Evolutionary conservation across 2,113 vertebrate genomes (phyloP).

Genomic region (Podarcis cretensis): DNA sequence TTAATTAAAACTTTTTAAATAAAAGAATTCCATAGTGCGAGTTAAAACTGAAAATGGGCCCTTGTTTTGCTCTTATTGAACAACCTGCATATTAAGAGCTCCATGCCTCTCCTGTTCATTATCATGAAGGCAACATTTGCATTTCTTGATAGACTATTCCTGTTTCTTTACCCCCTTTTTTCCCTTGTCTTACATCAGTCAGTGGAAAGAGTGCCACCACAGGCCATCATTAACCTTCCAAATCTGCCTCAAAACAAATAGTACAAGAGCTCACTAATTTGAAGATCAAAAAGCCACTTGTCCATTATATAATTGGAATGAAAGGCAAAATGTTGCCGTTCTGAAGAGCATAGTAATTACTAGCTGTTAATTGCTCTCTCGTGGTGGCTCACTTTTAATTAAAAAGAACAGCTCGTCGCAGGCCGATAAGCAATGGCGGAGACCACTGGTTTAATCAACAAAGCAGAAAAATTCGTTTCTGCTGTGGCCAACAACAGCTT

Average conservation of each 20-base stretch:
- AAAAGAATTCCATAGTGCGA: constrained; percentile 74
- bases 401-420: constrained; percentile 97
- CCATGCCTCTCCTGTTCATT: constrained; percentile 80
- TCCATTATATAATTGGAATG: constrained; percentile 99
- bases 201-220: constrained; percentile 88
- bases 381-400: constrained; percentile 99
- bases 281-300: constrained; percentile 99
- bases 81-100: constrained; percentile 77
- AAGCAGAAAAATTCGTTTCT: constrained; percentile 97
- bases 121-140: constrained; percentile 91
- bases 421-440: constrained; percentile 95
- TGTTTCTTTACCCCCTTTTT: constrained; percentile 83
- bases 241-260: constrained; percentile 98
- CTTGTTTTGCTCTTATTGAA: constrained; percentile 78
- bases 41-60: constrained; percentile 72
- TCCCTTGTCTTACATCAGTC: constrained; percentile 87
- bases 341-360: constrained; percentile 99
- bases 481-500: constrained; percentile 89
- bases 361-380: constrained; percentile 99
- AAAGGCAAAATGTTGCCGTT: constrained; percentile 96
- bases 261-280: constrained; percentile 99
- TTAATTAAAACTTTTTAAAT: constrained; percentile 88
- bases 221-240: constrained; percentile 96
- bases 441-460: constrained; percentile 98
- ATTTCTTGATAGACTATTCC: constrained; percentile 88